Evolutionary conservation across 2,888 invertebrate genomes (phyloP), one percentile per base, ranked within the genome.

Genomic region (Apomyelois bistriatella): DNA sequence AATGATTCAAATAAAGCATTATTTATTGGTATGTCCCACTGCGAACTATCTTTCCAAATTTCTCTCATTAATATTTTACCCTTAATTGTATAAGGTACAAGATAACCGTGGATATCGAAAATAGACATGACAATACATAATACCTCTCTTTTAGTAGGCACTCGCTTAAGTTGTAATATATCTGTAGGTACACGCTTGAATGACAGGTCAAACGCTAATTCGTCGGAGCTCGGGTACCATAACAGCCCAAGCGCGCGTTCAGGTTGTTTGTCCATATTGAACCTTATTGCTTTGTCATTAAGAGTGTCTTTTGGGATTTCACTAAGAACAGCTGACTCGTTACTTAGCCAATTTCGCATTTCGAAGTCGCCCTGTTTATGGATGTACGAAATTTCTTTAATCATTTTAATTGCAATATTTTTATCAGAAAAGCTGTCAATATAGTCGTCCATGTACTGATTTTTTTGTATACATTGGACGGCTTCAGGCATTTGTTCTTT

Each of bases 151-250:
- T 32, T 32, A 7, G 32, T 32, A 7, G 32, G 32, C 32, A 1
- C 7, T 2, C 7, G 9, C 3, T 3, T 7, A 10, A 3, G 4
- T 7, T 32, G 7, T 8, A 32, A 1, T 4, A 32, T 32, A 8
- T 8, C 13, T 15, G 15, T 8, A 12, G 48, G 17, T 10, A 32
- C 22, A 3, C 42, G 42, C 12, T 55, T 52, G 9, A 55, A 52
- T 7, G 58, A 58, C 10, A 58, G 37, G 30, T 58, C 55, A 40
- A 55, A 55, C 17, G n/a, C n/a, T n/a, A n/a, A n/a, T n/a, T n/a
- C n/a, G n/a, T n/a, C n/a, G n/a, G n/a, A n/a, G n/a, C n/a, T n/a
- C n/a, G n/a, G n/a, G n/a, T n/a, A n/a, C n/a, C n/a, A n/a, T n/a
- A n/a, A n/a, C n/a, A n/a, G n/a, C n/a, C n/a, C n/a, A n/a, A n/a